Evolutionary conservation across 2,888 invertebrate genomes (phyloP).

Genomic region (Cantharis lateralis): DNA sequence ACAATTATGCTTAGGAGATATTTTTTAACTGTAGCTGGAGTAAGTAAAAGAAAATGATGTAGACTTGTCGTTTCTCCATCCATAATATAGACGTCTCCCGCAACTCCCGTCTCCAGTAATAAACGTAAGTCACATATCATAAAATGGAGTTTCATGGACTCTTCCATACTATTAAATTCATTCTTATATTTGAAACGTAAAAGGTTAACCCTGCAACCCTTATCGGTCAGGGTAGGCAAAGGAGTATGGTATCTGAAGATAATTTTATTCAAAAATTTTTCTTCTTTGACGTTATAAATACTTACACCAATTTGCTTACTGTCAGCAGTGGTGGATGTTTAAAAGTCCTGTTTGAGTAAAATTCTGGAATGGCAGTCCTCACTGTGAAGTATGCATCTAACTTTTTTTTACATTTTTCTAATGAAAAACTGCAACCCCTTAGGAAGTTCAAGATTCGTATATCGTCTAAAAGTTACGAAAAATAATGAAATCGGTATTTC

Average conservation of each 20-base stretch:
- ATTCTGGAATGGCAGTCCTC: slow-evolving; percentile 80
- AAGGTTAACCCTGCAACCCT: slow-evolving; percentile 76
- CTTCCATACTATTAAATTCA: slow-evolving; percentile 70
- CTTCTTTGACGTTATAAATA: no score
- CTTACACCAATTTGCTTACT: slow-evolving; percentile 72
- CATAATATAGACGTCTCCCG: slow-evolving; percentile 81
- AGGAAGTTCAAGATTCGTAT: slow-evolving; percentile 79
- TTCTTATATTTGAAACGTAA: slow-evolving; percentile 76
- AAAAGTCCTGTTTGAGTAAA: slow-evolving; percentile 78
- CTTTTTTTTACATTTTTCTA: slow-evolving; percentile 84
- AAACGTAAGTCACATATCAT: slow-evolving; percentile 86
- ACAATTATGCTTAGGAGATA: neutral
- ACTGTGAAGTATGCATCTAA: slow-evolving; percentile 89
- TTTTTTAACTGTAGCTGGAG: slow-evolving; percentile 44
- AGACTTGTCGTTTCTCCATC: slow-evolving; percentile 81
- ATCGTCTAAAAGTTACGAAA: slow-evolving; percentile 61
- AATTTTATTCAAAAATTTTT: no score
- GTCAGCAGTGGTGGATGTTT: slow-evolving; percentile 73
- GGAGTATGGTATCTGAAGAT: slow-evolving; percentile 81
- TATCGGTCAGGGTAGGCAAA: slow-evolving; percentile 78
- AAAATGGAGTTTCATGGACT: slow-evolving; percentile 79
- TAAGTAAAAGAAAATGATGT: slow-evolving; percentile 82
- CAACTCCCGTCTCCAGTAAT: slow-evolving; percentile 79
- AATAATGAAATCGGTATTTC: no score
- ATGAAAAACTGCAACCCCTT: slow-evolving; percentile 83